A percentile compares a stretch with the other conserved stretches of the same genome.
Evolutionary conservation across 2,113 vertebrate species (phyloP).

Genomic region (Orientallactaga bullata): DNA sequence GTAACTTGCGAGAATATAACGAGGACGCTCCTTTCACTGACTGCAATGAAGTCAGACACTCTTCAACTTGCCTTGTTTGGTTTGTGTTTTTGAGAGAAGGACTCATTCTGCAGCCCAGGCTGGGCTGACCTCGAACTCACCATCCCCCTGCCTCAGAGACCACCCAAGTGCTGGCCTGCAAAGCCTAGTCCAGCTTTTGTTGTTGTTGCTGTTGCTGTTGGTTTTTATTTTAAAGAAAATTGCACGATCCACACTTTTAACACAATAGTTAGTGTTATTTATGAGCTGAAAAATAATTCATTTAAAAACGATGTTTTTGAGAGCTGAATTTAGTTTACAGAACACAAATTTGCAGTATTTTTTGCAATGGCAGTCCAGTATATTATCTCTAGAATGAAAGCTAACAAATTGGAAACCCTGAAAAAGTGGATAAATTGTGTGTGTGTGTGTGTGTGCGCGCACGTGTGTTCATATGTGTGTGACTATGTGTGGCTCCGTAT

Average conservation of each 20-base stretch:
- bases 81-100: neutral
- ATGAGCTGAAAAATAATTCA: constrained; percentile 40
- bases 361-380: neutral
- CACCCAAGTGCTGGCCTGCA: too few relatives aligned
- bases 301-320: neutral
- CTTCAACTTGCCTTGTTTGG: neutral
- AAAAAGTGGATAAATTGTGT: neutral
- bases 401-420: neutral
- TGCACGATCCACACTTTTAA: too few relatives aligned
- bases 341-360: neutral
- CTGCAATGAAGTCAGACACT: neutral
- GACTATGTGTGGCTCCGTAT: too few relatives aligned
- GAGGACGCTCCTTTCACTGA: neutral
- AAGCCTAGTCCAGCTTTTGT: neutral
- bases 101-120: neutral
- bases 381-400: neutral
- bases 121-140: too few relatives aligned
- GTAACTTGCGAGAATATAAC: neutral
- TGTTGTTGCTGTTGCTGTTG: too few relatives aligned
- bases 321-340: neutral
- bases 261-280: neutral
- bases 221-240: too few relatives aligned
- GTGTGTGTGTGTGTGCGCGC: too few relatives aligned
- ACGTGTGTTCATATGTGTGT: too few relatives aligned
- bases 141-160: too few relatives aligned